Percentiles rank a stretch among this genome's conserved stretches.
Conservation (phyloP, 92 coral and sea anemone genomes). For the Montipora capitata region DNA sequence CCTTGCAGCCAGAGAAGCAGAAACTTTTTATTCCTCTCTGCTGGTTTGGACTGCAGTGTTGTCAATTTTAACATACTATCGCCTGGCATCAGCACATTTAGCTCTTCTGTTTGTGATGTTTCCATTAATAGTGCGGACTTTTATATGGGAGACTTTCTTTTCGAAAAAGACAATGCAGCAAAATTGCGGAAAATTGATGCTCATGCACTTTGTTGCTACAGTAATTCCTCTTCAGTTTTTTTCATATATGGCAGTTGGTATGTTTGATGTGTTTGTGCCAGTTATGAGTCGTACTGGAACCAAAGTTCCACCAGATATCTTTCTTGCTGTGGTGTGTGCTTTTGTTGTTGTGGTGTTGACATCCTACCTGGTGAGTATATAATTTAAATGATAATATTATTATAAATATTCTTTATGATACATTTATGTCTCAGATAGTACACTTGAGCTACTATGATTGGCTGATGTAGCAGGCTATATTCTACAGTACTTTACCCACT, state of each 20-base stretch:
- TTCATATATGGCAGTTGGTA: constrained; percentile 67
- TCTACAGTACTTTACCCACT: too few relatives aligned
- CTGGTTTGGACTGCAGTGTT: constrained; percentile 87
- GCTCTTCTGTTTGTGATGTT: constrained; percentile 85
- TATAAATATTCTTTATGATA: neutral
- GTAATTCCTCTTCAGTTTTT: constrained; percentile 77
- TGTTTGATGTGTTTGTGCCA: constrained; percentile 86
- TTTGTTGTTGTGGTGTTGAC: constrained; percentile 71
- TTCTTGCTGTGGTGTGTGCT: constrained; percentile 82
- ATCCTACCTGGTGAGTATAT: constrained; percentile 90
- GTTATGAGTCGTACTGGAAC: constrained; percentile 95
- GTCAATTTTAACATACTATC: constrained; percentile 84
- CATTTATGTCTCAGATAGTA: too few relatives aligned
- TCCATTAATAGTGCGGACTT: constrained; percentile 80
- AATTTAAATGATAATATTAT: too few relatives aligned
- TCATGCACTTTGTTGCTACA: constrained; percentile 67
- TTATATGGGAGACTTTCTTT: constrained; percentile 88
- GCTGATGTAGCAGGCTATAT: too few relatives aligned
- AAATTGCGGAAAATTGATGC: constrained; percentile 54
- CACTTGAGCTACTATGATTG: too few relatives aligned
- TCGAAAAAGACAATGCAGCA: constrained; percentile 23
- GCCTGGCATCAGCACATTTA: constrained; percentile 91
- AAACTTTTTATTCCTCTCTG: constrained; percentile 86
- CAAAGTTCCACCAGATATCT: constrained; percentile 84
- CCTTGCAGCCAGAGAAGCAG: constrained; percentile 65